phyloP scores from a whole-genome alignment of 2,797 vertebrate species.

The Chaenodraco wilsoni region DNA sequence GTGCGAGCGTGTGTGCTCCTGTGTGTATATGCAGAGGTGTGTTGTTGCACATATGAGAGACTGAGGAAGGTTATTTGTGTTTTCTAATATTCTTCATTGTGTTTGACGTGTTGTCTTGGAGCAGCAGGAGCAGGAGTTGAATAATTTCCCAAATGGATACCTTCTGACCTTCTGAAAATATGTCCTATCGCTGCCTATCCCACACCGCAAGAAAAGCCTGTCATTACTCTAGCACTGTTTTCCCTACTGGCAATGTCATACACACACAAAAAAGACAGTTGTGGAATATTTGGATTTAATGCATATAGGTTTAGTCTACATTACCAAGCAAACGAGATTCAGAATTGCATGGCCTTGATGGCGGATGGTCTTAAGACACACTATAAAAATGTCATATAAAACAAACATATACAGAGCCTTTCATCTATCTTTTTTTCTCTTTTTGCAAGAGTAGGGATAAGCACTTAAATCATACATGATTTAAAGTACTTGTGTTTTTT shows the following conservation, averaged over 20 bases:
- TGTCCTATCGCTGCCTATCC: conserved; percentile 65
- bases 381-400: conserved; percentile 7
- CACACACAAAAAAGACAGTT: conserved; percentile 17
- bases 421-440: conserved; percentile 39
- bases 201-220: conserved; percentile 58
- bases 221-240: conserved; percentile 57
- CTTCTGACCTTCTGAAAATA: conserved; percentile 78
- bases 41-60: conserved; percentile 42
- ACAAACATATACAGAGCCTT: conserved; percentile 15
- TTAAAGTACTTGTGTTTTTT: conserved; percentile 52
- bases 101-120: conserved; percentile 72
- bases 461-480: conserved; percentile 73
- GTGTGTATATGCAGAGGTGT: conserved; percentile 43
- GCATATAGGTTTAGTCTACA: conserved; percentile 36
- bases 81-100: conserved; percentile 74
- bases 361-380: conserved; percentile 20
- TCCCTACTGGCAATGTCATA: conserved; percentile 44
- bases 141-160: conserved; percentile 82
- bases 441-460: conserved; percentile 20
- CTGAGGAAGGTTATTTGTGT: conserved; percentile 70
- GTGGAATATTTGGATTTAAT: conserved; percentile 50
- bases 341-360: conserved; percentile 19
- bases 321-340: conserved; percentile 14
- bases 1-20: conserved; percentile 6
- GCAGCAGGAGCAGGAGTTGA: conserved; percentile 69